Conservation (phyloP, 2,888 invertebrate species). For the Hydraecia micacea region DNA sequence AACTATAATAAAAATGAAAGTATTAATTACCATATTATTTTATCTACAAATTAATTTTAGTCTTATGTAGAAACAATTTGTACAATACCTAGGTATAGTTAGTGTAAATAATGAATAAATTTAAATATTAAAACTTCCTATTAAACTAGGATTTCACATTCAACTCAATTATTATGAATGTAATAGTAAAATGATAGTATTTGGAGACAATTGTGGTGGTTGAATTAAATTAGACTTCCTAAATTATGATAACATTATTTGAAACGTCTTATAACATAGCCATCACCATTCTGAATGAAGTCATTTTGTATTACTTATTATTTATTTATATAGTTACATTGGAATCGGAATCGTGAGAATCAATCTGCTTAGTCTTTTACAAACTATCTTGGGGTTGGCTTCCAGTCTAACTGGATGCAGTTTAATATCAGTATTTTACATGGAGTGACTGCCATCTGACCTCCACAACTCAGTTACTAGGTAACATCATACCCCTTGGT, state of each 20-base stretch:
- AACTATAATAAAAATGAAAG: constrained; percentile 41
- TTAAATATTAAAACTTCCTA: neutral
- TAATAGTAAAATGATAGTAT: neutral
- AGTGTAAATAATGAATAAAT: constrained; percentile 12
- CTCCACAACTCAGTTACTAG: too few relatives aligned
- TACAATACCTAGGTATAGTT: constrained; percentile 9
- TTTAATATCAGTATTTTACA: too few relatives aligned
- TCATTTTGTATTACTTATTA: too few relatives aligned
- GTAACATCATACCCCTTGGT: too few relatives aligned
- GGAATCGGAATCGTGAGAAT: too few relatives aligned
- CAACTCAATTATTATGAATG: neutral
- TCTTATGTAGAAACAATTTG: constrained; percentile 10
- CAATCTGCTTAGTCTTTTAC: too few relatives aligned
- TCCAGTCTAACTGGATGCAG: too few relatives aligned
- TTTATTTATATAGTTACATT: too few relatives aligned
- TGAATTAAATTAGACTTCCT: neutral
- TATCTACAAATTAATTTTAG: constrained; percentile 13
- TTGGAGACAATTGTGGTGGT: neutral
- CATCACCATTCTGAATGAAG: too few relatives aligned
- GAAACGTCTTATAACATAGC: too few relatives aligned
- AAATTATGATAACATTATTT: neutral
- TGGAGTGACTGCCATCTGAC: too few relatives aligned
- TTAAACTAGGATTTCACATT: constrained; percentile 13
- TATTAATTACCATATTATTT: constrained; percentile 34
- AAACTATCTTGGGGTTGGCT: too few relatives aligned